phyloP scores from a whole-genome alignment of 37 sponge, comb jelly and placozoan genomes.

The Halisarca cf. caerulea region DNA sequence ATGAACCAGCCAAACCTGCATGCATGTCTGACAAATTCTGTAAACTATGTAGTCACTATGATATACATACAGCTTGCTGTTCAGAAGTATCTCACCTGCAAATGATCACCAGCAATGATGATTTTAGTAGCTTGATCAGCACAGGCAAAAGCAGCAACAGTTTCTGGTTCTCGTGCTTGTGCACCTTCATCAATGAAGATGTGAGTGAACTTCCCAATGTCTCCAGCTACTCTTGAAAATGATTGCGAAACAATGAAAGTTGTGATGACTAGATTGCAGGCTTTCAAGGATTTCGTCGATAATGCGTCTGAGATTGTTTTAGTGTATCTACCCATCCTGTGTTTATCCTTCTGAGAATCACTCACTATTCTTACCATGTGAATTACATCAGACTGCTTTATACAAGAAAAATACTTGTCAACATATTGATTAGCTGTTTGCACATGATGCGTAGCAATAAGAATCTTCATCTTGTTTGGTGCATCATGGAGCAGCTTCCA shows the following conservation, averaged over 20 bases:
- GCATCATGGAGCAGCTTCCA: conserved; percentile 12
- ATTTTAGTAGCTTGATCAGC: conserved; percentile 60
- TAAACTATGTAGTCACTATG: not conserved
- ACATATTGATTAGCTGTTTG: conserved; percentile 53
- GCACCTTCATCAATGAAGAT: conserved; percentile 85
- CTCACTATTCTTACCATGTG: not conserved
- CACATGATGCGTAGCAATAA: conserved; percentile 73
- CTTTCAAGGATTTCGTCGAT: not conserved
- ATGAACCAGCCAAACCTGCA: too few species aligned
- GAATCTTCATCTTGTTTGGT: conserved; percentile 13
- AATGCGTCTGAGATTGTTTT: not conserved
- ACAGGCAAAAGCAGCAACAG: conserved; percentile 56
- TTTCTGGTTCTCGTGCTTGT: conserved; percentile 68
- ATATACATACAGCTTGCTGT: not conserved
- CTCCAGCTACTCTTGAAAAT: not conserved
- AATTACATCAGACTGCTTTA: too few species aligned
- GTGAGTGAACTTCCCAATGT: conserved; percentile 63
- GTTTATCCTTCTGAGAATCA: not conserved
- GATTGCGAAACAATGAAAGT: conserved; percentile 43
- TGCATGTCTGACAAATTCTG: not conserved
- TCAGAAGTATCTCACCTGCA: conserved; percentile 65
- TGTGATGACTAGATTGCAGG: conserved; percentile 41
- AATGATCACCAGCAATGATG: conserved; percentile 75
- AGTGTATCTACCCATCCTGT: too few species aligned
- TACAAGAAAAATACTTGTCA: conserved; percentile 16